Conservation (phyloP, 2,888 invertebrate genomes). For the Danaus chrysippus region DNA sequence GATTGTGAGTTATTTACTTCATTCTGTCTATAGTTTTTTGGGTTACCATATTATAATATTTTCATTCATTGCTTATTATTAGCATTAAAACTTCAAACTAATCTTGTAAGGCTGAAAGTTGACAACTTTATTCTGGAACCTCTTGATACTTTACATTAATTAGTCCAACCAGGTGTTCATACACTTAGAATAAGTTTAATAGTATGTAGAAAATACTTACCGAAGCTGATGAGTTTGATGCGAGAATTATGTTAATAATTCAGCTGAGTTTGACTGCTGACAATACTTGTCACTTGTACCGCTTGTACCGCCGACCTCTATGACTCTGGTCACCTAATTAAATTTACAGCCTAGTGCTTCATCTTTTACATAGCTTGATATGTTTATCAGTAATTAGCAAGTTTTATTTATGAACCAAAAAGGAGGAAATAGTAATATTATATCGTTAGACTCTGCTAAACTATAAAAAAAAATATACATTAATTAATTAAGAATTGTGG, state of each 20-base stretch:
- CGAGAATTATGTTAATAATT: no score
- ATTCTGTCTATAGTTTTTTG: no score
- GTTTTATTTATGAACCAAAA: background rate
- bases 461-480: no score
- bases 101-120: background rate
- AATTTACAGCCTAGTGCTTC: conserved; percentile 30
- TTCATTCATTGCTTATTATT: conserved; percentile 4
- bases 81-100: background rate
- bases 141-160: conserved; percentile 28
- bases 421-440: no score
- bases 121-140: background rate
- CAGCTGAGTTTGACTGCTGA: no score
- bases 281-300: no score
- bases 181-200: conserved; percentile 25
- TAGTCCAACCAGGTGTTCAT: conserved; percentile 24
- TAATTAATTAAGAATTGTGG: no score
- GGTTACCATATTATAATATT: no score
- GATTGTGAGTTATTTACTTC: no score
- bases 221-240: conserved; percentile 21
- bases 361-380: conserved; percentile 25
- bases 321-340: conserved; percentile 32
- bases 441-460: no score
- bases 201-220: conserved; percentile 15
- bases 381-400: conserved; percentile 11
- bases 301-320: conserved; percentile 25